Percentiles rank a stretch among this genome's conserved stretches.
phyloP scores from a whole-genome alignment of 2,888 invertebrate species.

The Colletes collaris region DNA sequence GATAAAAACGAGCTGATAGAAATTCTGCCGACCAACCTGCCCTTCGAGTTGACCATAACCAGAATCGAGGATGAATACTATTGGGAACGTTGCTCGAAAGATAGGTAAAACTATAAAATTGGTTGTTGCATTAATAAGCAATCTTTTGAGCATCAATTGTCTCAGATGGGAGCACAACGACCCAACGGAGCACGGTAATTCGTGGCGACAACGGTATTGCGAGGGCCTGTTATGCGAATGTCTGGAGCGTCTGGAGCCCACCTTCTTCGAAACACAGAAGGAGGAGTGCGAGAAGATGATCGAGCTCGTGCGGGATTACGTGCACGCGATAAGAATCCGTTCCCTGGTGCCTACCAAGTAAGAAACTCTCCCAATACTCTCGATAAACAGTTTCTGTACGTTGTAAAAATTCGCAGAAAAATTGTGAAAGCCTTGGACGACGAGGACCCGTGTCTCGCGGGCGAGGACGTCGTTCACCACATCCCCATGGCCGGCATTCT shows the following conservation, averaged over 20 bases:
- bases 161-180: conserved; percentile 75
- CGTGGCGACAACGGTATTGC: conserved; percentile 80
- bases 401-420: conserved; percentile 52
- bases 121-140: no score
- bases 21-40: conserved; percentile 85
- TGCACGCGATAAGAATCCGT: conserved; percentile 69
- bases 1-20: conserved; percentile 86
- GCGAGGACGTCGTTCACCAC: conserved; percentile 84
- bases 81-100: conserved; percentile 85
- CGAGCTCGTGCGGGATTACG: conserved; percentile 66
- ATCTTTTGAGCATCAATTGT: background rate
- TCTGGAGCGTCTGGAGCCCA: conserved; percentile 75
- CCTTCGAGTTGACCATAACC: conserved; percentile 83
- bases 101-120: conserved; percentile 65
- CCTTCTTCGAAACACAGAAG: conserved; percentile 65
- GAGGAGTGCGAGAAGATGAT: conserved; percentile 70
- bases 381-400: no score
- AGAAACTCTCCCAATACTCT: conserved; percentile 10
- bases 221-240: conserved; percentile 80
- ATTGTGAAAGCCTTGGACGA: conserved; percentile 81
- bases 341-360: conserved; percentile 75
- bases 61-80: conserved; percentile 85
- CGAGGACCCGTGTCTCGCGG: conserved; percentile 79
- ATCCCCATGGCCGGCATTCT: conserved; percentile 86
- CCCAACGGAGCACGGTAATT: conserved; percentile 72